Evolutionary conservation across 2,113 vertebrate genomes (phyloP), one percentile per base, ranked within the genome.

Genomic region (Neofelis nebulosa): DNA sequence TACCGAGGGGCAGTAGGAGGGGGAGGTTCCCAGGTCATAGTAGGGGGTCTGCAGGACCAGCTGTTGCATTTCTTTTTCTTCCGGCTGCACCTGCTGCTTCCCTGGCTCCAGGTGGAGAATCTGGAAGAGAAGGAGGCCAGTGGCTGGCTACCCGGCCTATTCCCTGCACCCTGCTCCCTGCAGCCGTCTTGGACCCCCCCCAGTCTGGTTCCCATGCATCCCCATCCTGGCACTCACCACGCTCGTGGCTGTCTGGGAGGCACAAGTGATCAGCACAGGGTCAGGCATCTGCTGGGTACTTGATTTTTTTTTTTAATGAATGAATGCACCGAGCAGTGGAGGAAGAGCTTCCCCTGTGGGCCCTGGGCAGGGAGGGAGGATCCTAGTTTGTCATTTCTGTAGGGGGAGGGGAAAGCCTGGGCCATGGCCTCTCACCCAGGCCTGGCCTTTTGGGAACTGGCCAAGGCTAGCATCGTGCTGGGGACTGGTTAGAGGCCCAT

Each of bases 1-100:
- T 96, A 95, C 93, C 63, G 21, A 74, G 48, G 88, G 88, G 19
- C 0, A 2, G 87, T n/a, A 38, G 41, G 45, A 78, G n/a, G 45
- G 45, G 0, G 85, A 89, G 36, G 71, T 98, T 48, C 99, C 99
- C 99, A 99, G 99, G 98, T 99, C 99, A 1, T 99, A 99, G 98
- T 99, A 99, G 31, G 99, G 99, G 38, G 99, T 96, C 98, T 99
- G 99, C 12, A 99, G 98, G 48, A 99, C 98, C 91, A 99, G 98
- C 96, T 99, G 99, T 99, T 99, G 99, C 9, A 14, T 45, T 73
- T 99, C 98, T 89, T 99, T 99, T 91, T 99, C 99, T 29, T 99
- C 99, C 0, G 94, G 98, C 96, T 99, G 99, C 80, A 99, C 99
- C 21, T 99, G 99, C 0, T 94, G 97, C 96, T 99, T 99, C 97